Base-by-base conservation (phyloP, 1,140 invertebrate genomes). In the Stegodyphus dumicola region DNA sequence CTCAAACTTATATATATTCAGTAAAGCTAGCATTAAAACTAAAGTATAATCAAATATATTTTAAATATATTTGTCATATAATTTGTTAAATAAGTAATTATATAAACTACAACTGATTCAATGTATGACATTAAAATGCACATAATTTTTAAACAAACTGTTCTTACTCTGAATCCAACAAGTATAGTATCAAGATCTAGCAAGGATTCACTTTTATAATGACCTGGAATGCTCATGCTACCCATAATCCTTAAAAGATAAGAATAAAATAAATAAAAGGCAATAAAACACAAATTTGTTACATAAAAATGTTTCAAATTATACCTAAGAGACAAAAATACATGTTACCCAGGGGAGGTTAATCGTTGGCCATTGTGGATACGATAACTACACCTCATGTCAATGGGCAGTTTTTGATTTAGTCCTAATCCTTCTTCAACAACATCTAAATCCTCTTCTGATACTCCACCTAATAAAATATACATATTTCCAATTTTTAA, bases 321-420 rank as follows among this genome's bases (percentile, higher is more conserved):
- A 60, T 10, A 60, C 5, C 56, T 10, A 15, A 5, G 9, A 60
- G 15, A 2, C 9, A 60, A 60, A 2, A 60, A 60, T 10, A 60
- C 56, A 60, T 7, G 2, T n/a, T 75, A 88, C 87, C 87, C 87
- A 33, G 87, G 87, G 15, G 78, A 79, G 18, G 74, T 79, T 66
- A 88, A 49, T 17, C 77, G 75, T 81, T 90, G 89, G 0, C 89
- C 89, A 88, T 89, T 89, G 67, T 89, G 88, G 56, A 90, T 89
- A 15, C 88, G 87, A 74, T 88, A 88, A n/a, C 89, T 89, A 76
- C 89, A 89, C 15, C 89, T 78, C 4, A 89, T 71, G 77, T 89
- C 89, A 53, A 60, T 67, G 5, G 89, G 89, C 10, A 90, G 78
- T 73, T 83, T 86, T 33, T 33, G 33, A n/a, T n/a, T 56, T 7